Evolutionary conservation across 2,888 invertebrate species (phyloP), one percentile per base, ranked within the genome.

Genomic region (Zaprionus lineosus): DNA sequence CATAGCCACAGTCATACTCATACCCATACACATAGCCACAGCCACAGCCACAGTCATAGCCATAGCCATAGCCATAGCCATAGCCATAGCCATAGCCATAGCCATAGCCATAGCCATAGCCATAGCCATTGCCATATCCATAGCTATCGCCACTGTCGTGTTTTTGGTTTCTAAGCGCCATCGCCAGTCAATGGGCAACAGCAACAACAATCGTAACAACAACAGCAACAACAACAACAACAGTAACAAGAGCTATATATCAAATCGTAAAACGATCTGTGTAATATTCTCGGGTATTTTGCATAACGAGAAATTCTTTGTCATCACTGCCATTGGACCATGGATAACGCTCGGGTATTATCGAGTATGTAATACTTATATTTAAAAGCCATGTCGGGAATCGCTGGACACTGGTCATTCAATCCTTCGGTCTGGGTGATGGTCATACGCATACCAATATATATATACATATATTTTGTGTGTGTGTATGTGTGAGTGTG

Each of bases 121-220:
- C 31, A 29, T n/a, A 31, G 16, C 41, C 41, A 34, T n/a, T n/a
- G n/a, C n/a, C n/a, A n/a, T n/a, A n/a, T n/a, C n/a, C n/a, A n/a
- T n/a, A n/a, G n/a, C n/a, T n/a, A n/a, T n/a, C n/a, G 50, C 64
- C 40, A 56, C 48, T 31, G 37, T 48, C 11, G 43, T 24, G 33
- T 39, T 66, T 74, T 72, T 70, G 59, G 70, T 68, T 63, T 61
- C 64, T 74, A 84, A 84, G 86, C 86, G 87, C 88, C 87, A 86
- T 70, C 70, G 64, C 65, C 81, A 57, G 67, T 24, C 63, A 39
- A 41, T 58, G 48, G 43, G 29, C 55, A 34, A 28, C 51, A 46
- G 41, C 50, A 37, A 31, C 24, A 56, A 39, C 58, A 48, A 14
- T 5, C 41, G 29, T 16, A 52, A 16, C 44, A 11, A 18, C 26